Conservation (phyloP, 1,140 invertebrate species). For the Dendrolimus punctatus region DNA sequence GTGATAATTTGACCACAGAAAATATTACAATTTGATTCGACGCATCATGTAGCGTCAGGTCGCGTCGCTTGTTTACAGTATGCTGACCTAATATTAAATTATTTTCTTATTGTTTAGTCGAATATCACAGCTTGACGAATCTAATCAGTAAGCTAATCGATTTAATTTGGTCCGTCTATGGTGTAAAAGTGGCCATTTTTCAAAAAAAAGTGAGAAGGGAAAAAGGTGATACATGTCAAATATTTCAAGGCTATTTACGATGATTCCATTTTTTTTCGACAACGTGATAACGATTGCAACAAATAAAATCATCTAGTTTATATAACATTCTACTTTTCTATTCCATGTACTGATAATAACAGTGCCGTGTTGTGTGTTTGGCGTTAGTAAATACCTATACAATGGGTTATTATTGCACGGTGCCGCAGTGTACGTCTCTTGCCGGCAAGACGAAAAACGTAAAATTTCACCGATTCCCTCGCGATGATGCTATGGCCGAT, state of each 20-base stretch:
- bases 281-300: conserved; percentile 56
- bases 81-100: neutral
- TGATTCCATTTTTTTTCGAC: conserved; percentile 56
- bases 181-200: conserved; percentile 44
- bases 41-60: no score
- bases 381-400: conserved; percentile 10
- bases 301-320: conserved; percentile 31
- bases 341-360: conserved; percentile 22
- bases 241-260: conserved; percentile 67
- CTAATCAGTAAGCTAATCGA: no score
- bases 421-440: conserved; percentile 65
- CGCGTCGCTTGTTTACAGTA: neutral
- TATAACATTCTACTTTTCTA: conserved; percentile 10
- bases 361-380: conserved; percentile 5
- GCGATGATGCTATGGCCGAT: conserved; percentile 47
- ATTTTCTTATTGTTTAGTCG: conserved; percentile 10
- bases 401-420: conserved; percentile 69
- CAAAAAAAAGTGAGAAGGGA: conserved; percentile 60
- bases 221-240: conserved; percentile 67
- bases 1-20: no score
- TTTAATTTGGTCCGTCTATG: conserved; percentile 19
- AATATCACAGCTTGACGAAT: conserved; percentile 14
- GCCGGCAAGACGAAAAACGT: conserved; percentile 69
- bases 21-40: no score
- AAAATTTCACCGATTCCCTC: conserved; percentile 63